A percentile compares a stretch with the other conserved stretches of the same genome.
Evolutionary conservation across 2,113 vertebrate genomes (phyloP).

Genomic region (Pachycephala philippinensis): DNA sequence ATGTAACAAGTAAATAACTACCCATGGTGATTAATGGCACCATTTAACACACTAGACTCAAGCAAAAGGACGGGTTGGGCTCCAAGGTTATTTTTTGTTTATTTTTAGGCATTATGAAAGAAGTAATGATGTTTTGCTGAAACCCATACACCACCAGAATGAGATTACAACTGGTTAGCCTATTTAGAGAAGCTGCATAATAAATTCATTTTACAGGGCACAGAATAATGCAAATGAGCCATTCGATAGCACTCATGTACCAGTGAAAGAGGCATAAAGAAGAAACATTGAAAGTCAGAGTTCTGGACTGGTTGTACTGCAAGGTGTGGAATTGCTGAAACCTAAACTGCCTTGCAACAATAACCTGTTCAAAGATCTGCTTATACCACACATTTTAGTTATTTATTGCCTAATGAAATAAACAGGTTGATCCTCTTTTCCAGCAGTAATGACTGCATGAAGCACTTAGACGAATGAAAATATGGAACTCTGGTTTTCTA

Average conservation of each 20-base stretch:
- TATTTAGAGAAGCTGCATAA: conserved; percentile 39
- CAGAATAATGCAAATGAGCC: conserved; percentile 54
- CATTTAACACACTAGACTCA: background rate
- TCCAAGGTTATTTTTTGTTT: background rate
- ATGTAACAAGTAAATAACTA: background rate
- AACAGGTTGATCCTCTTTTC: conserved; percentile 7
- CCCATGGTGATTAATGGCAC: background rate
- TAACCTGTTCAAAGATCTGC: background rate
- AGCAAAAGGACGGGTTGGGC: background rate
- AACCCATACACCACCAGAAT: background rate
- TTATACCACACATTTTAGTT: background rate
- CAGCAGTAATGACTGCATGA: background rate
- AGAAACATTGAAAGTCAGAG: conserved; percentile 33
- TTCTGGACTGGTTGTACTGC: background rate
- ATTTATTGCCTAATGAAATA: conserved; percentile 35
- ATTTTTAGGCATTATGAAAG: background rate
- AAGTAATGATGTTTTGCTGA: conserved; percentile 12
- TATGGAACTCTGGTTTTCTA: background rate
- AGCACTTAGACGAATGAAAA: background rate
- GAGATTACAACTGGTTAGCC: conserved; percentile 50
- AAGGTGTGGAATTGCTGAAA: background rate
- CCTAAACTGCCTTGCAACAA: background rate
- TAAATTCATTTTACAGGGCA: conserved; percentile 54
- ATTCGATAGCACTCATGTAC: background rate
- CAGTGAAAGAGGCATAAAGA: conserved; percentile 28